phyloP scores from a whole-genome alignment of 2,888 invertebrate species.

The Erebia aethiops region DNA sequence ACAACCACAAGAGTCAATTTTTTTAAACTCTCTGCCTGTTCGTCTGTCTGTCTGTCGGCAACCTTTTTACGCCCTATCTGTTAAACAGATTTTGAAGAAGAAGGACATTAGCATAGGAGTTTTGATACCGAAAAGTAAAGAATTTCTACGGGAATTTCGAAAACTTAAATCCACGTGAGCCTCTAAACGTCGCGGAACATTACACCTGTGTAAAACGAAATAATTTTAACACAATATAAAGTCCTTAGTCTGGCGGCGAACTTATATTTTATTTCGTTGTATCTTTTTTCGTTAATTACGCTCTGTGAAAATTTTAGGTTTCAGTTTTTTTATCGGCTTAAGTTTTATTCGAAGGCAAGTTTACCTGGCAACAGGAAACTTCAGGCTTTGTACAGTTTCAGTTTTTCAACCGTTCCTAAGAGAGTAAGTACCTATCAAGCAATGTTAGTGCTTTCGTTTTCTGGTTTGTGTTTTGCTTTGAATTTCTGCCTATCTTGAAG shows the following conservation, averaged over 20 bases:
- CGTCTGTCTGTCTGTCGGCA: no score
- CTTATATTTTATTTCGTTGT: slow-evolving; percentile 39
- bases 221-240: neutral
- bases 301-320: slow-evolving; percentile 26
- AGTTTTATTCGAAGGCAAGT: slow-evolving; percentile 24
- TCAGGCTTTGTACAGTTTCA: slow-evolving; percentile 9
- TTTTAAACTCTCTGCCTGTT: no score
- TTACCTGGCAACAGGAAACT: slow-evolving; percentile 24
- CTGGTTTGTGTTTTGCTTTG: slow-evolving; percentile 1
- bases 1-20: no score
- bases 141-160: no score
- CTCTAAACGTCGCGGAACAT: no score
- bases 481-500: neutral
- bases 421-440: neutral
- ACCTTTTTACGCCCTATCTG: no score
- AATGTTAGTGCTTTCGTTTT: slow-evolving; percentile 5
- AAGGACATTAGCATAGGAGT: no score
- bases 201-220: neutral
- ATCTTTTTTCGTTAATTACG: slow-evolving; percentile 24
- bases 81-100: no score
- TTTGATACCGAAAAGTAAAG: no score
- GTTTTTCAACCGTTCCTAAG: neutral
- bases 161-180: no score
- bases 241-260: neutral
- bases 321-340: slow-evolving; percentile 32